These are phyloP conservation scores for Aproaerema taeniolella DNA, from an alignment of 2,888 invertebrate genomes.

Conservation along the genomic window DNA sequence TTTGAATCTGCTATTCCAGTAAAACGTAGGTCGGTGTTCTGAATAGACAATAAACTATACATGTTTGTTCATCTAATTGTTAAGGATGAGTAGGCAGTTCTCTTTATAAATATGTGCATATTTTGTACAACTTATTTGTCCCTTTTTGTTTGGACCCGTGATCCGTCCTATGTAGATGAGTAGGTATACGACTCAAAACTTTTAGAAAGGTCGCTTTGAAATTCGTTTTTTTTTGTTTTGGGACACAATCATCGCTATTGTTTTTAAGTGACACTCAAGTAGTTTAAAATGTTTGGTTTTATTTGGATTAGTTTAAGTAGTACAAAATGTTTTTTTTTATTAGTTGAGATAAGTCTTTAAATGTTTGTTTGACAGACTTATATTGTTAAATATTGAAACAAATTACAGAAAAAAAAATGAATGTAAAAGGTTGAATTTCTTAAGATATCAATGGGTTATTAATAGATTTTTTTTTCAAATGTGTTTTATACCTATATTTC, in stretches of 20 bases:
- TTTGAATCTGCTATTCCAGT: too few relatives aligned
- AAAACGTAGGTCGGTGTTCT: too few relatives aligned
- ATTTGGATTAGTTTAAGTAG: too few relatives aligned
- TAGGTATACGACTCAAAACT: slow-evolving; percentile 11
- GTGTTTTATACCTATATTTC: too few relatives aligned
- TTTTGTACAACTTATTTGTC: slow-evolving; percentile 23
- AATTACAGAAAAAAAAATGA: too few relatives aligned
- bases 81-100: slow-evolving; percentile 50
- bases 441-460: slow-evolving; percentile 32
- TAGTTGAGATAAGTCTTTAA: too few relatives aligned
- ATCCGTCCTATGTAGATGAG: slow-evolving; percentile 25
- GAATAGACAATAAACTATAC: slow-evolving; percentile 25
- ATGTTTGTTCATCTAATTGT: slow-evolving; percentile 54
- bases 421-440: slow-evolving; percentile 27
- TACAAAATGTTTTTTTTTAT: too few relatives aligned
- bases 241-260: too few relatives aligned
- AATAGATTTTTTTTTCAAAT: too few relatives aligned
- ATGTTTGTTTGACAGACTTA: too few relatives aligned
- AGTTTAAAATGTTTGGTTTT: too few relatives aligned
- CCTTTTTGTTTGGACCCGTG: slow-evolving; percentile 22
- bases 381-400: too few relatives aligned
- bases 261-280: background rate
- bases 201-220: background rate
- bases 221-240: background rate
- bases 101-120: slow-evolving; percentile 54